phyloP scores from a whole-genome alignment of 2,797 vertebrate genomes.

The Hafferia zeledoni region DNA sequence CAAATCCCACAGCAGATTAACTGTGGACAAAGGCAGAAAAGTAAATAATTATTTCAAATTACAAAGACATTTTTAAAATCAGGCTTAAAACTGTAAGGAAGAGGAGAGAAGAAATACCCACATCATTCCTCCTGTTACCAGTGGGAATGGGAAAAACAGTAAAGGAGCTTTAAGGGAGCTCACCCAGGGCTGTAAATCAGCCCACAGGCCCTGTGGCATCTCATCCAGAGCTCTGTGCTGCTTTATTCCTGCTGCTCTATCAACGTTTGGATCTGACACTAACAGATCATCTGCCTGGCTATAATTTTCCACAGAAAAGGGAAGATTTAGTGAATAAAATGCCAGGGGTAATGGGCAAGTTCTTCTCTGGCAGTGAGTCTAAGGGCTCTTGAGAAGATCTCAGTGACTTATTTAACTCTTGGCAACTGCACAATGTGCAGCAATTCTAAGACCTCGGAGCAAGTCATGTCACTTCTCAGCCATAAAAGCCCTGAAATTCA shows the following conservation, averaged over 20 bases:
- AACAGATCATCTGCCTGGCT: background rate
- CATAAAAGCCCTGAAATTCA: constrained; percentile 8
- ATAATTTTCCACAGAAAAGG: background rate
- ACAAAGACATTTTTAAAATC: background rate
- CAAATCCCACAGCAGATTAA: background rate
- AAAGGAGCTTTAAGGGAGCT: background rate
- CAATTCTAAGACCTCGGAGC: background rate
- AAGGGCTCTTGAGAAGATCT: background rate
- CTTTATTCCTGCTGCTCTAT: background rate
- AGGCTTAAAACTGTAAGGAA: background rate
- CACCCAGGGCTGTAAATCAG: background rate
- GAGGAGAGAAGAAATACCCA: background rate
- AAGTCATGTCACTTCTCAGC: background rate
- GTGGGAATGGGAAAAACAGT: background rate
- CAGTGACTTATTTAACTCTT: constrained; percentile 4
- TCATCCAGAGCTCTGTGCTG: background rate
- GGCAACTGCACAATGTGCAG: background rate
- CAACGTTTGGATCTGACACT: background rate
- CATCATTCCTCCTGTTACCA: background rate
- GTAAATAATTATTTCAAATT: constrained; percentile 13
- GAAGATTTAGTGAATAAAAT: background rate
- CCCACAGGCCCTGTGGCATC: background rate
- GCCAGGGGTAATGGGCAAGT: background rate
- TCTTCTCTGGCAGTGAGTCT: background rate
- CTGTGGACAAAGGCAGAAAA: background rate